phyloP scores from a whole-genome alignment of 2,113 vertebrate species.

The Thalassarche chlororhynchos region DNA sequence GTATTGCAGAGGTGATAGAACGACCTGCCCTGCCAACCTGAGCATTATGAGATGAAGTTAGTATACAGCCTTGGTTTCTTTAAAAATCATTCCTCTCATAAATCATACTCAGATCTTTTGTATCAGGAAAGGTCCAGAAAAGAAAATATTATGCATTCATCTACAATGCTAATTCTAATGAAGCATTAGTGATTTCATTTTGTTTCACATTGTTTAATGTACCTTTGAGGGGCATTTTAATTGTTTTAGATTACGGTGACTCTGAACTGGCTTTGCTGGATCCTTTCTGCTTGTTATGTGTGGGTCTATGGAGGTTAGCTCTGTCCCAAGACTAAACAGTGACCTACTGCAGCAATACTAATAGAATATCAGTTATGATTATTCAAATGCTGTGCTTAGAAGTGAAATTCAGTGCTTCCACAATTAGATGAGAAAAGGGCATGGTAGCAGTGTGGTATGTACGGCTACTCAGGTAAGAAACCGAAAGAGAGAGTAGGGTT shows the following conservation, averaged over 20 bases:
- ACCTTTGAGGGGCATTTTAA: not conserved
- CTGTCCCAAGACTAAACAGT: not conserved
- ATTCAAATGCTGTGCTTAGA: not conserved
- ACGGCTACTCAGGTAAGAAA: not conserved
- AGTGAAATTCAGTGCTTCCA: not conserved
- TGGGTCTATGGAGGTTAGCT: not conserved
- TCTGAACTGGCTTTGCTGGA: not conserved
- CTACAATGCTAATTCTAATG: not conserved
- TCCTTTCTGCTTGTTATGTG: not conserved
- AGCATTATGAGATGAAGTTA: not conserved
- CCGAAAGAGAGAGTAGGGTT: not conserved
- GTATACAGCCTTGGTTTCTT: not conserved
- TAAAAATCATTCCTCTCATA: not conserved
- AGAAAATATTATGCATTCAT: not conserved
- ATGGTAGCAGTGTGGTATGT: not conserved
- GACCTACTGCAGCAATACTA: not conserved
- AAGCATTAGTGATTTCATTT: not conserved
- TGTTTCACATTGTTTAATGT: not conserved
- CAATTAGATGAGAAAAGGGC: not conserved
- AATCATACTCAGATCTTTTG: not conserved
- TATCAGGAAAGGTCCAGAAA: not conserved
- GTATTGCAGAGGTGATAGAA: not conserved
- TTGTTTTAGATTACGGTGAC: not conserved
- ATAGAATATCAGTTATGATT: not conserved
- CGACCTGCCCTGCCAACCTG: not conserved